These are phyloP conservation scores for Menidia menidia DNA, from an alignment of 2,797 vertebrate genomes.

Conservation along the genomic window DNA sequence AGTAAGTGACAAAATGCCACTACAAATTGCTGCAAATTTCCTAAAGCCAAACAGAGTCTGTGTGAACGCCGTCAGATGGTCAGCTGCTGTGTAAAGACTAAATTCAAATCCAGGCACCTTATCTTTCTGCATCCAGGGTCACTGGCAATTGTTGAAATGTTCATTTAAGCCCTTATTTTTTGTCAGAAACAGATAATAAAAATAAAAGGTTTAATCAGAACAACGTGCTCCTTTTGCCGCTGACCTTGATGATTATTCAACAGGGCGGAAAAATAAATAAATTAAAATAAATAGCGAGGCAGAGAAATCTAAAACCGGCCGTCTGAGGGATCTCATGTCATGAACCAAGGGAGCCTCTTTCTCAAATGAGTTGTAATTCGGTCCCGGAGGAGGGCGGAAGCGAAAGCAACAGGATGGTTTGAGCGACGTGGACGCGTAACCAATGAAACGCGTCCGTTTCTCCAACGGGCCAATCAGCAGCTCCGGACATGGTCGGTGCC, in stretches of 20 bases:
- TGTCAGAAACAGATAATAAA: too few relatives aligned
- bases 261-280: slow-evolving; percentile 39
- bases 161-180: too few relatives aligned
- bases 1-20: not conserved
- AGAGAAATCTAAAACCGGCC: slow-evolving; percentile 68
- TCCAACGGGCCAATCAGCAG: slow-evolving; percentile 48
- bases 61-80: not conserved
- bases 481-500: slow-evolving; percentile 35
- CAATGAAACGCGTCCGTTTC: slow-evolving; percentile 29
- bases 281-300: slow-evolving; percentile 17
- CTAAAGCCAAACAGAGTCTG: not conserved
- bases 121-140: not conserved
- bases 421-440: slow-evolving; percentile 27
- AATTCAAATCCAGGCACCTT: slow-evolving; percentile 3
- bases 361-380: slow-evolving; percentile 73
- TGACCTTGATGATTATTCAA: slow-evolving; percentile 26
- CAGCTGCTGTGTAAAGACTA: slow-evolving; percentile 47
- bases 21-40: not conserved
- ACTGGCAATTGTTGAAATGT: not conserved
- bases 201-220: not conserved
- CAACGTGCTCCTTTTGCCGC: not conserved
- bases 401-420: slow-evolving; percentile 22
- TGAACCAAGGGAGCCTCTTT: slow-evolving; percentile 55
- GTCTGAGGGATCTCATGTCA: slow-evolving; percentile 62
- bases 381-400: slow-evolving; percentile 56